phyloP scores from a whole-genome alignment of 30 jellyfish, hydroid and myxozoan genomes.

The Morbakka virulenta region DNA sequence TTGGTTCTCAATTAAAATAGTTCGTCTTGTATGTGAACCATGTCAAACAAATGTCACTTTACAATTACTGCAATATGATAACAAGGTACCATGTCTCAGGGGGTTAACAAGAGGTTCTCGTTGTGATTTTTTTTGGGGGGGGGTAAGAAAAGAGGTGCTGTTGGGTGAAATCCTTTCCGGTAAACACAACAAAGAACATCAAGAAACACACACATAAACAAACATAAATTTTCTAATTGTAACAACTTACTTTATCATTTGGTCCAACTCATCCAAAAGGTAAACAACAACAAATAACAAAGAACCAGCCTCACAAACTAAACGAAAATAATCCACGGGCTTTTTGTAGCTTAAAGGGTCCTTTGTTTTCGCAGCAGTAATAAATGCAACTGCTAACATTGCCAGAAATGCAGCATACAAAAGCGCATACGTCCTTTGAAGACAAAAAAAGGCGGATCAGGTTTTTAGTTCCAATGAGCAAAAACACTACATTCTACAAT shows the following conservation, averaged over 20 bases:
- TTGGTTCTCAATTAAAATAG: too few relatives aligned
- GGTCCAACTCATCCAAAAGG: constrained; percentile 65
- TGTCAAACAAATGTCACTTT: too few relatives aligned
- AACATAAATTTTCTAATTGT: background rate
- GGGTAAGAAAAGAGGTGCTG: too few relatives aligned
- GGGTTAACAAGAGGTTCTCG: too few relatives aligned
- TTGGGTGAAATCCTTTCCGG: too few relatives aligned
- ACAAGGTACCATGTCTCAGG: too few relatives aligned
- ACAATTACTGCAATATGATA: too few relatives aligned
- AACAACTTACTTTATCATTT: constrained; percentile 65
- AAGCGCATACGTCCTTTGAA: constrained; percentile 44
- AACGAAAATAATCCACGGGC: constrained; percentile 46
- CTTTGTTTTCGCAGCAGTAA: constrained; percentile 27
- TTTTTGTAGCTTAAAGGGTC: constrained; percentile 27
- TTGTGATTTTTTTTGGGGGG: too few relatives aligned
- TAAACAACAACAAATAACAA: constrained; percentile 44
- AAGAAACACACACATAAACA: background rate
- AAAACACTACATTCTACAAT: background rate
- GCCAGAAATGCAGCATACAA: constrained; percentile 40
- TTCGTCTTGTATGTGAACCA: too few relatives aligned
- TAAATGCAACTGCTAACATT: constrained; percentile 53
- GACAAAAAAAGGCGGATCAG: background rate
- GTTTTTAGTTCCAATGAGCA: background rate
- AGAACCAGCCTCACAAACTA: constrained; percentile 56
- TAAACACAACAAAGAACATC: too few relatives aligned